Evolutionary conservation across 92 coral and sea anemone species (phyloP).

Genomic region (Paramuricea clavata): DNA sequence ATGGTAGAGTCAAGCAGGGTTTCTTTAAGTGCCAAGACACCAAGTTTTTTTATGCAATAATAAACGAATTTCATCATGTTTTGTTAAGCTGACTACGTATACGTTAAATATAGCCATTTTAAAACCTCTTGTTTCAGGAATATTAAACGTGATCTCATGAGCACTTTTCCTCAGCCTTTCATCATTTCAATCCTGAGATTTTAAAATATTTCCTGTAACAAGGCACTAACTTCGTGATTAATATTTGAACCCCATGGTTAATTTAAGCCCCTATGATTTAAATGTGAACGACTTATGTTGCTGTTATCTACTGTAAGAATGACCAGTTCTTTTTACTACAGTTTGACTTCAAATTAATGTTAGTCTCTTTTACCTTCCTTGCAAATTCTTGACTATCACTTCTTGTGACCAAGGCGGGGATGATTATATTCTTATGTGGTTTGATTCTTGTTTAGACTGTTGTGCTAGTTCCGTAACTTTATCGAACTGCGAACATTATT

Average conservation of each 20-base stretch:
- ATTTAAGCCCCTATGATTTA: background rate
- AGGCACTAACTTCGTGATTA: background rate
- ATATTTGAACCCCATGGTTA: too few relatives aligned
- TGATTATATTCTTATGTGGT: background rate
- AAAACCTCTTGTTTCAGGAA: conserved; percentile 2
- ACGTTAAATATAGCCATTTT: background rate
- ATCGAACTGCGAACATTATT: background rate
- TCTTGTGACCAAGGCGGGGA: background rate
- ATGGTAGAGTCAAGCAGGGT: background rate
- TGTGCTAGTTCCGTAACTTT: conserved; percentile 1
- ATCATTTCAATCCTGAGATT: background rate
- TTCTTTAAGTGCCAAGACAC: background rate
- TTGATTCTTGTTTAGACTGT: background rate
- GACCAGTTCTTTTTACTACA: background rate
- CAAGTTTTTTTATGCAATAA: background rate
- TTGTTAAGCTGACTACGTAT: background rate
- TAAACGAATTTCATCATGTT: conserved; percentile 3
- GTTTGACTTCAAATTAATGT: background rate
- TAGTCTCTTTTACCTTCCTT: too few relatives aligned
- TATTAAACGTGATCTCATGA: background rate
- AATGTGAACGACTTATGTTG: background rate
- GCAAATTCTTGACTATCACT: background rate
- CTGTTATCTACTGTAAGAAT: background rate
- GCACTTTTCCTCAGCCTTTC: background rate
- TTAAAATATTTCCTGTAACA: background rate